Evolutionary conservation across 2,888 invertebrate species (phyloP), one percentile per base, ranked within the genome.

Genomic region (Parnassius smintheus): DNA sequence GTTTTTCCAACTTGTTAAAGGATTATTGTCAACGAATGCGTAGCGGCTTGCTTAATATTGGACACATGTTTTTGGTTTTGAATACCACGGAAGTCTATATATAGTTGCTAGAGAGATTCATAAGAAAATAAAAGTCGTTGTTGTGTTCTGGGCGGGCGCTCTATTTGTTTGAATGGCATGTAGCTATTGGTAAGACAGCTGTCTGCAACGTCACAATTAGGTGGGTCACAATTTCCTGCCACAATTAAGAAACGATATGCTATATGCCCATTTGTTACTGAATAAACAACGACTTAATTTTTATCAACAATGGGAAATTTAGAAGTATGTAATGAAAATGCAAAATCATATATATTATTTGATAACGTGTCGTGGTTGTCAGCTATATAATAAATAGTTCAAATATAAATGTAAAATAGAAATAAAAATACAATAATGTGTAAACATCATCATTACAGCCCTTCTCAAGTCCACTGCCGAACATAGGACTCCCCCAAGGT

Each of bases 21-120:
- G 88, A 88, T 88, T 87, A 88, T 80, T 78, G 80, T 83, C 82
- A 87, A 85, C 83, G 80, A 87, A 85, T 83, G 80, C 77, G 69
- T 60, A 75, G 59, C 61, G 65, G 59, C 68, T 72, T 71, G 74
- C 78, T 79, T 82, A 65, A 65, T 55, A 61, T 60, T 59, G 77
- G 77, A 83, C 85, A 86, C 76, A 77, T 88, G 86, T 82, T 81
- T 81, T 76, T 74, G 68, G 77, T 75, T 75, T 13, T 13, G 11
- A 56, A 51, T 35, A 11, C 44, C 44, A 70, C 70, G 50, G 55
- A 59, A 42, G 52, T 53, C 55, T 62, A 59, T 44, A 53, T 53
- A 57, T 62, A 59, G 62, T 53, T 56, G 13, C 11, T 10, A 25
- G 41, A 60, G 55, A 59, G 56, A 60, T 46, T 45, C 25, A 48